Evolutionary conservation across 2,113 vertebrate species (phyloP).

Genomic region (Crypturellus undulatus): DNA sequence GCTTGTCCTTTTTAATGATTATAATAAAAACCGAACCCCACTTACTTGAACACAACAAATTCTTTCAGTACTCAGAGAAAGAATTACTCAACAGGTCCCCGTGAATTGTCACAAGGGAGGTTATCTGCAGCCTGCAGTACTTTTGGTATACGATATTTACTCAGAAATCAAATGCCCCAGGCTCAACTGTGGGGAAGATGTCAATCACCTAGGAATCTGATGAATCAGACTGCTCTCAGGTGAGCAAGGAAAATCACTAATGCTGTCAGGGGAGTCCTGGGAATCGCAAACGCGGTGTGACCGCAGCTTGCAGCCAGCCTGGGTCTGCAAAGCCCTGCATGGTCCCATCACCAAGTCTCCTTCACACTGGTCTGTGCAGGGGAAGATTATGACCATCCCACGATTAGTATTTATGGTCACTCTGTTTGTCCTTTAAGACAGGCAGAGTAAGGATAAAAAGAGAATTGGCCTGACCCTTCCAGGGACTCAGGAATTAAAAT

Average conservation of each 20-base stretch:
- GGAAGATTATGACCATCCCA: not conserved
- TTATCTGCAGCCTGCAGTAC: not conserved
- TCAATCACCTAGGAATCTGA: not conserved
- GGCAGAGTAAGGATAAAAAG: not conserved
- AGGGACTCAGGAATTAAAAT: not conserved
- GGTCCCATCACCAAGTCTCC: not conserved
- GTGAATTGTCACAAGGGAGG: not conserved
- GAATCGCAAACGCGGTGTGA: not conserved
- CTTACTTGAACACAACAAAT: not conserved
- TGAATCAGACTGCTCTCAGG: no score
- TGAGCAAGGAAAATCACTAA: not conserved
- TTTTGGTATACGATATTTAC: accelerated
- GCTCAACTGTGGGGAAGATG: not conserved
- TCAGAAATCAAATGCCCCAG: not conserved
- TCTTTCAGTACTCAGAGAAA: not conserved
- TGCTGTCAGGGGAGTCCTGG: not conserved
- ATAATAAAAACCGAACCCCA: not conserved
- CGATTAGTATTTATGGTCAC: not conserved
- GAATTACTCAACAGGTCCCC: not conserved
- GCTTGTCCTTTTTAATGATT: not conserved
- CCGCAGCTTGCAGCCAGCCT: not conserved
- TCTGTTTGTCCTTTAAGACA: not conserved
- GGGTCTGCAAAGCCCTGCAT: not conserved
- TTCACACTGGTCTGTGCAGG: not conserved
- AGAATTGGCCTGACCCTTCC: not conserved